A percentile compares a stretch with the other conserved stretches of the same genome.
These are phyloP conservation scores for Operophtera brumata DNA, from an alignment of 2,888 invertebrate genomes.

Conservation along the genomic window DNA sequence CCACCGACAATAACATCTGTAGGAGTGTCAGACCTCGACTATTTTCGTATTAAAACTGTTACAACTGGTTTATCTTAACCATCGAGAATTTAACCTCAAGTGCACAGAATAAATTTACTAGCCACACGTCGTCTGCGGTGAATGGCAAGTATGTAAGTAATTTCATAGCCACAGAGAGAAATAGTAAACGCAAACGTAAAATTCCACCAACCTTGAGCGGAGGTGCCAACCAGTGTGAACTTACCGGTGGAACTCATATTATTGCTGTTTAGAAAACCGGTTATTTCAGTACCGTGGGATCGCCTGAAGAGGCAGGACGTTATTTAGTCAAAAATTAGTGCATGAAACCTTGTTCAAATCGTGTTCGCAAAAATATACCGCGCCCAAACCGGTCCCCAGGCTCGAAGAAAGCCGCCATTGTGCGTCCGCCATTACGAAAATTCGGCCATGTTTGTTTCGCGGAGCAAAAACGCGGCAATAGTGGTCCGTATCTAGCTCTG, in stretches of 20 bases:
- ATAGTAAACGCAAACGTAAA: slow-evolving; percentile 56
- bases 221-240: slow-evolving; percentile 51
- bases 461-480: slow-evolving; percentile 64
- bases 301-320: slow-evolving; percentile 67
- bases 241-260: slow-evolving; percentile 48
- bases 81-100: slow-evolving; percentile 39
- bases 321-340: slow-evolving; percentile 56
- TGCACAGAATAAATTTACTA: slow-evolving; percentile 38
- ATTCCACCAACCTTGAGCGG: slow-evolving; percentile 53
- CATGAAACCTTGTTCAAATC: slow-evolving; percentile 51
- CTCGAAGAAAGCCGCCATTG: slow-evolving; percentile 62
- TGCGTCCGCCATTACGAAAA: slow-evolving; percentile 65
- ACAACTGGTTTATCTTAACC: slow-evolving; percentile 39
- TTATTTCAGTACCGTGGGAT: slow-evolving; percentile 68
- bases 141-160: slow-evolving; percentile 51
- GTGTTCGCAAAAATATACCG: slow-evolving; percentile 57
- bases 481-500: slow-evolving; percentile 49
- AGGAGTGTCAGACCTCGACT: slow-evolving; percentile 17
- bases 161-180: slow-evolving; percentile 44
- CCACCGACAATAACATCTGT: slow-evolving; percentile 20
- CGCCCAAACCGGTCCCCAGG: slow-evolving; percentile 59
- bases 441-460: slow-evolving; percentile 73
- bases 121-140: slow-evolving; percentile 42
- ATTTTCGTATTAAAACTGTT: slow-evolving; percentile 32
- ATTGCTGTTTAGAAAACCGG: slow-evolving; percentile 60